Percentiles rank a stretch among this genome's conserved stretches.
These are phyloP conservation scores for Phanerotoma sp. DNA, from an alignment of 2,888 invertebrate species.

Conservation along the genomic window DNA sequence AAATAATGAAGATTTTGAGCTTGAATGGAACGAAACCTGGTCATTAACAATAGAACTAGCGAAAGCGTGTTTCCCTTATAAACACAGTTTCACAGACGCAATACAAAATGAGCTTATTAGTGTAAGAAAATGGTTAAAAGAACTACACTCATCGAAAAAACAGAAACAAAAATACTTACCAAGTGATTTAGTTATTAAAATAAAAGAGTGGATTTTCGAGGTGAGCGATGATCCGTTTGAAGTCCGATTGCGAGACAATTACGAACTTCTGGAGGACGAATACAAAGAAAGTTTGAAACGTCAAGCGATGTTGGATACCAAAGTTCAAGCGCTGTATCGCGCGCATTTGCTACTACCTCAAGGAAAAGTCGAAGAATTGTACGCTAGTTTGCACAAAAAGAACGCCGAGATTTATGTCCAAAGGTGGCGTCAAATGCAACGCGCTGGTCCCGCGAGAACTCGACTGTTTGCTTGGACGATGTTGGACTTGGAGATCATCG, in stretches of 20 bases:
- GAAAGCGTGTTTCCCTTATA: conserved; percentile 79
- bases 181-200: conserved; percentile 86
- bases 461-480: conserved; percentile 87
- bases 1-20: conserved; percentile 71
- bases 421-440: conserved; percentile 75
- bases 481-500: conserved; percentile 69
- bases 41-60: conserved; percentile 66
- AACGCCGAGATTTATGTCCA: conserved; percentile 97
- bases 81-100: conserved; percentile 84
- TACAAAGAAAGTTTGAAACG: conserved; percentile 91
- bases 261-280: conserved; percentile 92
- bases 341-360: conserved; percentile 81
- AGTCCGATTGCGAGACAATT: conserved; percentile 92
- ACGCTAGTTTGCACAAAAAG: conserved; percentile 81
- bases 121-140: conserved; percentile 90
- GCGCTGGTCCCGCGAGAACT: conserved; percentile 65
- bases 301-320: conserved; percentile 83
- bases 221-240: conserved; percentile 98
- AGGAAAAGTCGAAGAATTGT: conserved; percentile 86
- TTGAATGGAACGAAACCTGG: conserved; percentile 75
- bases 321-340: conserved; percentile 80
- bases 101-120: conserved; percentile 89
- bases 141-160: conserved; percentile 67
- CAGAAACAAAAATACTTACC: conserved; percentile 75
- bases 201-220: conserved; percentile 86